A percentile compares a stretch with the other conserved stretches of the same genome.
Conservation (phyloP, 2,797 vertebrate genomes). For the Gadopsis bispinosus region DNA sequence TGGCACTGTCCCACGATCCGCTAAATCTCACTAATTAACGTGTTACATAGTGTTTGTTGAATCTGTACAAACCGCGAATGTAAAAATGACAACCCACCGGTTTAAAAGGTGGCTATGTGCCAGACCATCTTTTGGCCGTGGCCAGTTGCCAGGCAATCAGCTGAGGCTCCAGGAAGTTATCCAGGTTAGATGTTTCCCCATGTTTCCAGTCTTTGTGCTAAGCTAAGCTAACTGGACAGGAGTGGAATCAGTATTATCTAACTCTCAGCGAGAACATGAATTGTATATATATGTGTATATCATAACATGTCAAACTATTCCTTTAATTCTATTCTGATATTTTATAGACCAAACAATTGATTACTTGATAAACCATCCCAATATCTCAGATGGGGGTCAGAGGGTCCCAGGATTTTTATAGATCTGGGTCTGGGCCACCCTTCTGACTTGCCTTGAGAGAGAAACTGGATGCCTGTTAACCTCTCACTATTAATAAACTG, state of each 20-base stretch:
- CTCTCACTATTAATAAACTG: background rate
- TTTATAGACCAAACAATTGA: background rate
- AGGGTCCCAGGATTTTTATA: background rate
- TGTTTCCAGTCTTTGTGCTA: background rate
- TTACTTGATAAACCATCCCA: background rate
- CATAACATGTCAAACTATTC: background rate
- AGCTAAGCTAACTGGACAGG: background rate
- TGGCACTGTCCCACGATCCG: too few species aligned
- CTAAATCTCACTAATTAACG: too few species aligned
- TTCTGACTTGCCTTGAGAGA: background rate
- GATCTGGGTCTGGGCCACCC: background rate
- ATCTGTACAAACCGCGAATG: too few species aligned
- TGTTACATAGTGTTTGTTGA: background rate
- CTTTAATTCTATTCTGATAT: background rate
- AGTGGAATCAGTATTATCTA: background rate
- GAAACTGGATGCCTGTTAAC: background rate
- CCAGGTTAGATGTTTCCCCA: background rate
- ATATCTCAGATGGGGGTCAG: background rate
- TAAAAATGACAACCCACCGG: background rate
- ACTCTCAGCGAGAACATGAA: background rate
- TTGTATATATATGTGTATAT: background rate
- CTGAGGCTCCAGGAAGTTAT: background rate
- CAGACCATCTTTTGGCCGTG: too few species aligned
- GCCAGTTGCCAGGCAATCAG: constrained; percentile 5
- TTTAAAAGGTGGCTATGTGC: background rate